Evolutionary conservation across 2,888 invertebrate genomes (phyloP).

Genomic region (Bombylius discolor): DNA sequence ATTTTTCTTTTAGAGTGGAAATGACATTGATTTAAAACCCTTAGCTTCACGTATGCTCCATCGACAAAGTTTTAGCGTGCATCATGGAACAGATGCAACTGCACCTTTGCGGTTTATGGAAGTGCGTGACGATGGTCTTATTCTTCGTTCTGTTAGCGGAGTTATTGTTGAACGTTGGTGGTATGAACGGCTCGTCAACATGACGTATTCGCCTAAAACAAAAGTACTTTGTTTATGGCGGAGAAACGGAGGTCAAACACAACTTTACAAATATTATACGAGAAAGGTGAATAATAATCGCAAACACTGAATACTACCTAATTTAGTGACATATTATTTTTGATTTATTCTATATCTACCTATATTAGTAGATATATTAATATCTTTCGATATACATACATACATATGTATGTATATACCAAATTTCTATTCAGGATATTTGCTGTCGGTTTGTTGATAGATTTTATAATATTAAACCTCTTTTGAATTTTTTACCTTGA

Average conservation of each 20-base stretch:
- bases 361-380: too few species aligned
- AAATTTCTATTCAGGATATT: too few species aligned
- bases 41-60: conserved; percentile 89
- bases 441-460: too few species aligned
- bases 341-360: background rate
- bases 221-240: conserved; percentile 96
- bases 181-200: conserved; percentile 97
- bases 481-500: too few species aligned
- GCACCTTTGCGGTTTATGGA: conserved; percentile 83
- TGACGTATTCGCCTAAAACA: conserved; percentile 99
- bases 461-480: too few species aligned
- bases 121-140: conserved; percentile 92
- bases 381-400: too few species aligned
- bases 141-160: conserved; percentile 68
- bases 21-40: conserved; percentile 94
- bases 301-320: too few species aligned
- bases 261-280: conserved; percentile 96
- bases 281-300: conserved; percentile 61
- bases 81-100: conserved; percentile 84
- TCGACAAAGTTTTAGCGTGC: conserved; percentile 95
- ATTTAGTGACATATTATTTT: background rate
- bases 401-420: too few species aligned
- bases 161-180: conserved; percentile 94
- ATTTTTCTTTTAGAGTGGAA: conserved; percentile 63
- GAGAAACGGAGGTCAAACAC: conserved; percentile 84